Evolutionary conservation across 2,797 vertebrate species (phyloP), one percentile per base, ranked within the genome.

Genomic region (Diceros bicornis): DNA sequence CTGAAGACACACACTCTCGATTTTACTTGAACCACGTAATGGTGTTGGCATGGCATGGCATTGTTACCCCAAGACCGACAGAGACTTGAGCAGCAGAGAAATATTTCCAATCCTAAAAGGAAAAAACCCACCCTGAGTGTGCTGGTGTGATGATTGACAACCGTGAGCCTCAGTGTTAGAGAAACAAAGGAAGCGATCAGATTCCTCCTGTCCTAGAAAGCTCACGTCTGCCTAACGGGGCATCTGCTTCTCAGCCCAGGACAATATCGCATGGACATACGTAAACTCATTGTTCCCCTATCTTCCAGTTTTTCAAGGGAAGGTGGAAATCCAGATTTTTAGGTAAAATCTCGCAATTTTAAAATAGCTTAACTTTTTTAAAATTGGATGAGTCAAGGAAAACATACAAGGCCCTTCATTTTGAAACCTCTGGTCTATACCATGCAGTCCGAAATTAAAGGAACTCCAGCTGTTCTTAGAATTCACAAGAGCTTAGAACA

Each of bases 351-450:
- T 59, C 25, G 11, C 61, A 41, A 52, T 52, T 52, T 78, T 52
- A 87, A 64, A 72, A 57, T 23, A 61, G 55, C 55, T 62, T 91
- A 66, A 95, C n/a, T 64, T 90, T 44, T 92, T 94, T 59, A 89
- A 96, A 87, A 84, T 37, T 55, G 21, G 34, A 3, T 44, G 25
- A 89, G 16, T 89, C 21, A 37, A 71, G 55, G 23, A 71, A 90
- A 88, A 61, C 21, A 57, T 27, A 57, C 6, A 34, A 71, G 25
- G 0, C 18, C 25, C 32, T 66, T 82, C 32, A 50, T 69, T 62
- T 29, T 47, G 88, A 92, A 68, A 52, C 4, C 18, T 92, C 84
- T 79, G 21, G 9, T 69, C 34, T 25, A 81, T 7, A 64, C 13
- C 2, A 7, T 13, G 14, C 77, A 83, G 12, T 83, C 68, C 20